Evolutionary conservation across 1,140 invertebrate genomes (phyloP).

Genomic region (Drosophila kohkoa): DNA sequence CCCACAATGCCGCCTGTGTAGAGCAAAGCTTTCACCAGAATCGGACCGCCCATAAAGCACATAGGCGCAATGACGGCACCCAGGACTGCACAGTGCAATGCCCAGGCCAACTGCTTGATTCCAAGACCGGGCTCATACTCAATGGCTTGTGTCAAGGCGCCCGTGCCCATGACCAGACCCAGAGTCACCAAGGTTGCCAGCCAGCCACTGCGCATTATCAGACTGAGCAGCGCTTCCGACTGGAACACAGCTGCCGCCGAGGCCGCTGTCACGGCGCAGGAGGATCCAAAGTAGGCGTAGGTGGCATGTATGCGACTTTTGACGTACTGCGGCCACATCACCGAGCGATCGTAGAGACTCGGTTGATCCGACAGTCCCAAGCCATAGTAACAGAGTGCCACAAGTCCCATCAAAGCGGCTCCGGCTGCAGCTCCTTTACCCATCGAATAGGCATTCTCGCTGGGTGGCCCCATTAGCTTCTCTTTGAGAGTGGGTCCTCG

Average conservation of each 20-base stretch:
- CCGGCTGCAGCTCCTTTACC: constrained; percentile 95
- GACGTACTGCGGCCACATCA: constrained; percentile 98
- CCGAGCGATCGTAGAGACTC: constrained; percentile 93
- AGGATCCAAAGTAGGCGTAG: constrained; percentile 97
- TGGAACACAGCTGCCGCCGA: constrained; percentile 92
- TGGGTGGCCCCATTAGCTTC: constrained; percentile 75
- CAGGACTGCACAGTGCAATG: constrained; percentile 93
- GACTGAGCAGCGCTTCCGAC: constrained; percentile 91
- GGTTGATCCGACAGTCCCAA: constrained; percentile 92
- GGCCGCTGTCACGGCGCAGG: constrained; percentile 92
- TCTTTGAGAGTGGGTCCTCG: constrained; percentile 67
- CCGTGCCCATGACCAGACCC: constrained; percentile 95
- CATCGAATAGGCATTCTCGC: constrained; percentile 89
- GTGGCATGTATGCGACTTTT: constrained; percentile 95
- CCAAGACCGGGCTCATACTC: constrained; percentile 94
- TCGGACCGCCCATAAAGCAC: constrained; percentile 94
- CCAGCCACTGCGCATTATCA: constrained; percentile 91
- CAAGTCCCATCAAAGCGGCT: constrained; percentile 94
- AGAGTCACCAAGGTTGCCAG: constrained; percentile 91
- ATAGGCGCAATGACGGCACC: constrained; percentile 97
- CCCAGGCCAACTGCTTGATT: constrained; percentile 97
- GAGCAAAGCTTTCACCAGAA: constrained; percentile 94
- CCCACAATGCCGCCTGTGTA: constrained; percentile 98
- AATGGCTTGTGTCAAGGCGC: constrained; percentile 91
- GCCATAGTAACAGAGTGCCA: constrained; percentile 97